Evolutionary conservation across 1,140 invertebrate species (phyloP).

Genomic region (Drosophila pallidifrons): DNA sequence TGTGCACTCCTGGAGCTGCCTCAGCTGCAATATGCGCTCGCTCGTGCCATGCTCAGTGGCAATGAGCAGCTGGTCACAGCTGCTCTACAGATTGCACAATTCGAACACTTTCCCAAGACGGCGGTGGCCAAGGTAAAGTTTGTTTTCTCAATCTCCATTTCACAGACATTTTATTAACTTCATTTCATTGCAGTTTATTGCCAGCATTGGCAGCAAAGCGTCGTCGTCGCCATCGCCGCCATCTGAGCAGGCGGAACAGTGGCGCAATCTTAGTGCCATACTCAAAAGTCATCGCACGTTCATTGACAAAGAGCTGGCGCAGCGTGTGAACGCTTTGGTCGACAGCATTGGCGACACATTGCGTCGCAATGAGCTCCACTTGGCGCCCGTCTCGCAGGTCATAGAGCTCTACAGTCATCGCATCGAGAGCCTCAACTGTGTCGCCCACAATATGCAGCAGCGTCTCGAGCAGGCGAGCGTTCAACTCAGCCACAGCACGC

Average conservation of each 20-base stretch:
- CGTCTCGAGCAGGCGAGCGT: constrained; percentile 75
- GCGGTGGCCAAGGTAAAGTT: constrained; percentile 72
- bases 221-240: not conserved
- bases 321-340: constrained; percentile 69
- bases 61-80: constrained; percentile 62
- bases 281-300: constrained; percentile 73
- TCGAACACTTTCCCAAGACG: constrained; percentile 71
- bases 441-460: constrained; percentile 56
- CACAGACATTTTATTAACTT: not conserved
- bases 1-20: constrained; percentile 61
- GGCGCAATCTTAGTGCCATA: constrained; percentile 76
- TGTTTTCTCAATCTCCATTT: not conserved
- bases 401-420: constrained; percentile 81
- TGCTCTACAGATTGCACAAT: constrained; percentile 77
- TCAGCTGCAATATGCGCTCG: constrained; percentile 74
- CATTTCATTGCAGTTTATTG: constrained; percentile 53
- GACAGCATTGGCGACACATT: constrained; percentile 65
- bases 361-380: constrained; percentile 67
- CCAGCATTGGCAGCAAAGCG: constrained; percentile 42
- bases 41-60: constrained; percentile 67
- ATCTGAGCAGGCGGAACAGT: constrained; percentile 59
- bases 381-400: constrained; percentile 74
- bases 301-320: constrained; percentile 70
- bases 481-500: constrained; percentile 60
- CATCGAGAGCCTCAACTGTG: constrained; percentile 71